These are phyloP conservation scores for Mesocentrotus franciscanus DNA, from an alignment of 53 echinoderm and acorn worm species.

Conservation along the genomic window DNA sequence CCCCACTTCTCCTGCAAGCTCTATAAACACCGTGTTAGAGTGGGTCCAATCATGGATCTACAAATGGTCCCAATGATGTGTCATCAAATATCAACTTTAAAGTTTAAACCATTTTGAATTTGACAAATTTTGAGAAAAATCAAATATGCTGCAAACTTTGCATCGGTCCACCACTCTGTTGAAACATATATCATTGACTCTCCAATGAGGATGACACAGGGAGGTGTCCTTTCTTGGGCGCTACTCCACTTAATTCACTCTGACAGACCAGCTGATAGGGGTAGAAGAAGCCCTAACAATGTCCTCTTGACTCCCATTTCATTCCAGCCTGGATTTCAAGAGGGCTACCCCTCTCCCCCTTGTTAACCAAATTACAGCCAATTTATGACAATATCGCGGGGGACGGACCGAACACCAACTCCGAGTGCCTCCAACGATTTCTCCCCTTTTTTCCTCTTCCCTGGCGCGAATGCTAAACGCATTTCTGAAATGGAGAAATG, in stretches of 20 bases:
- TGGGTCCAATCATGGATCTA: too few species aligned
- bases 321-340: slow-evolving; percentile 6
- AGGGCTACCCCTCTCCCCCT: slow-evolving; percentile 36
- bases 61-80: too few species aligned
- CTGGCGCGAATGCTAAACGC: slow-evolving; percentile 42
- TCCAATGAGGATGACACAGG: background rate
- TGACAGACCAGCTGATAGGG: slow-evolving; percentile 42
- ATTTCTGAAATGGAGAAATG: slow-evolving; percentile 40
- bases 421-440: background rate
- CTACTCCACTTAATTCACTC: background rate
- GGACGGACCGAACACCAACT: slow-evolving; percentile 48
- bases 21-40: too few species aligned
- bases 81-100: too few species aligned
- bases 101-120: too few species aligned
- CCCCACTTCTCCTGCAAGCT: too few species aligned
- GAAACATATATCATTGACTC: background rate
- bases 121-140: background rate
- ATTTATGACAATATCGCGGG: slow-evolving; percentile 56
- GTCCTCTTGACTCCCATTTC: background rate
- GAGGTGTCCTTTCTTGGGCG: slow-evolving; percentile 31
- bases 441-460: background rate
- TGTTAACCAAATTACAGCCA: slow-evolving; percentile 57
- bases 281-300: background rate
- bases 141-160: background rate
- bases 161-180: background rate